Evolutionary conservation across 2,888 invertebrate genomes (phyloP), one percentile per base, ranked within the genome.

Genomic region (Drosophila limbata): DNA sequence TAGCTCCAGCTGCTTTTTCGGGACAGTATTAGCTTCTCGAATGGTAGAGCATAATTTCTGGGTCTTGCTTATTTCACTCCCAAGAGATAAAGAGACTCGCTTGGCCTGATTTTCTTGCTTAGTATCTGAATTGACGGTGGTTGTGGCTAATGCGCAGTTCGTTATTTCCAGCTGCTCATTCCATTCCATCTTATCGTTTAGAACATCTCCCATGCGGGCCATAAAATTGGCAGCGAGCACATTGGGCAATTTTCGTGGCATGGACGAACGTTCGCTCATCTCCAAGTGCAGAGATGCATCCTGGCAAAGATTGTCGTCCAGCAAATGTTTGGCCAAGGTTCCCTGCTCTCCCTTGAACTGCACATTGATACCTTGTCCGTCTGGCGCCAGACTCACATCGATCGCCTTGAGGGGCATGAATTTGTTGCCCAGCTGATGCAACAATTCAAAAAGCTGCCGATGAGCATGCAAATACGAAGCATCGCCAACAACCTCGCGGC

Each of bases 341-440:
- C 35, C 60, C 10, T 51, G 56, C 2, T 69, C 64, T 0, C 57
- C 48, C 50, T 47, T 65, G 33, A 79, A 76, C 37, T 69, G 57
- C 10, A 76, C 64, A 75, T 76, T 79, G n/a, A 76, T 48, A 4
- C 76, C 79, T 0, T 69, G 69, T 0, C 76, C 79, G 5, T 75
- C 79, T 11, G 69, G 57, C 0, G 61, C 10, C 6, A 76, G 33
- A 33, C 61, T 69, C 8, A 76, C 19, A 25, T 55, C 65, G 25
- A 76, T 65, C 11, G 79, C 53, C 47, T 75, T 74, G 0, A 76
- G 25, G 0, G 76, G 76, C 65, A 76, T 56, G 8, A 44, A 42
- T 11, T 69, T 69, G 17, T 79, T 75, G 0, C 76, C 76, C 69
- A 76, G 19, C 19, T 76, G 76, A 28, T 76, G 76, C 35, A 76